Conservation (phyloP, 2,797 vertebrate genomes). For the Pelodytes ibericus region DNA sequence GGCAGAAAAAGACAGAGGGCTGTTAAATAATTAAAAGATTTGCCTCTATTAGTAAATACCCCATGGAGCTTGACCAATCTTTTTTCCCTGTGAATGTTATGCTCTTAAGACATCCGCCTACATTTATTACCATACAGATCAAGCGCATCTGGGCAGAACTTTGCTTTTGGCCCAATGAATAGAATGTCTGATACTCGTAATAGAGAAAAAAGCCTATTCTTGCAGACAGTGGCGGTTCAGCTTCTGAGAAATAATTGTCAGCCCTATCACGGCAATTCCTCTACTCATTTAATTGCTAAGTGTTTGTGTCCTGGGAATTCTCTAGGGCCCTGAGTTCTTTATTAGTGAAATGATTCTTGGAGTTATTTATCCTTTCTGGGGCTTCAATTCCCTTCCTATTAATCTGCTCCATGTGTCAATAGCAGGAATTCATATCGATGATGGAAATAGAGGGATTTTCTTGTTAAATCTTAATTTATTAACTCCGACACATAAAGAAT, state of each 20-base stretch:
- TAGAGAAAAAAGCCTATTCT: conserved; percentile 34
- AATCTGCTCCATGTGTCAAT: conserved; percentile 54
- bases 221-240: not conserved
- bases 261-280: conserved; percentile 46
- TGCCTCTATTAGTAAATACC: not conserved
- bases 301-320: conserved; percentile 53
- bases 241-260: conserved; percentile 49
- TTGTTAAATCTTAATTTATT: conserved; percentile 50
- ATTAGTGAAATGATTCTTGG: conserved; percentile 53
- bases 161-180: conserved; percentile 14
- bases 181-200: conserved; percentile 23
- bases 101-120: conserved; percentile 7
- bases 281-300: conserved; percentile 54
- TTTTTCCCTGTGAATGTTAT: conserved; percentile 13
- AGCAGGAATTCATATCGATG: conserved; percentile 51
- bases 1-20: not conserved
- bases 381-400: conserved; percentile 49
- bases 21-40: not conserved
- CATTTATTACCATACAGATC: conserved; percentile 23
- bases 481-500: conserved; percentile 22
- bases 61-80: conserved; percentile 34
- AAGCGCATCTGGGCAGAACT: conserved; percentile 5
- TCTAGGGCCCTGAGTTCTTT: conserved; percentile 44
- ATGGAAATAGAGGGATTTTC: conserved; percentile 48
- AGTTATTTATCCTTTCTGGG: conserved; percentile 54